Percentiles rank a stretch among this genome's conserved stretches.
Conservation (phyloP, 2,888 invertebrate species). For the Calephelis perditalis region DNA sequence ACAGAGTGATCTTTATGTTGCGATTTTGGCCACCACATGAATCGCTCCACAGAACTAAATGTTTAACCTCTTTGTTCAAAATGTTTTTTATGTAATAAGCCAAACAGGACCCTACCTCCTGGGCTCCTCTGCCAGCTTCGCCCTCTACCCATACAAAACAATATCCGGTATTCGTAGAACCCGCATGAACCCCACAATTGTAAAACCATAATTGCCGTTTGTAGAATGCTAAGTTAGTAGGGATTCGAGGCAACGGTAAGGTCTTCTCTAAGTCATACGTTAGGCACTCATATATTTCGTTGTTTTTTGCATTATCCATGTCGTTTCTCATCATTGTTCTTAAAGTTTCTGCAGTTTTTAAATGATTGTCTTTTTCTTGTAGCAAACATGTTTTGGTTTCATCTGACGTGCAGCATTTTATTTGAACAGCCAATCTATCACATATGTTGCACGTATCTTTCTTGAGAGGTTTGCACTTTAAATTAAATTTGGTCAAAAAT, state of each 20-base stretch:
- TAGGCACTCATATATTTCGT: constrained; percentile 12
- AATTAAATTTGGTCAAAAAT: constrained; percentile 10
- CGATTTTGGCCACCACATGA: no score
- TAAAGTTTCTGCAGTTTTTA: constrained; percentile 10
- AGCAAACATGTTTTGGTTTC: constrained; percentile 3
- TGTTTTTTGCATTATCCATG: constrained; percentile 12
- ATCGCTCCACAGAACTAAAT: no score
- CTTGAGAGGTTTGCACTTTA: constrained; percentile 11
- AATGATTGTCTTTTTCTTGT: neutral
- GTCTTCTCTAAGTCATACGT: constrained; percentile 14
- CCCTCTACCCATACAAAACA: constrained; percentile 26
- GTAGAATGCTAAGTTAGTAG: constrained; percentile 16
- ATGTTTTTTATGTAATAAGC: neutral
- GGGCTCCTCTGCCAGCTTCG: constrained; percentile 23
- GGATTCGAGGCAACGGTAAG: constrained; percentile 10
- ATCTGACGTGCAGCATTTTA: constrained; percentile 8
- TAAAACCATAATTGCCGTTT: constrained; percentile 22
- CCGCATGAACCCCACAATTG: constrained; percentile 16
- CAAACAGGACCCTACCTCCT: constrained; percentile 18
- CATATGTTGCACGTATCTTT: constrained; percentile 14
- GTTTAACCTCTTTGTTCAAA: no score
- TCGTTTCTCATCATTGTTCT: constrained; percentile 12
- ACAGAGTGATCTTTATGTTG: no score
- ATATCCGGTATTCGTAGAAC: constrained; percentile 16
- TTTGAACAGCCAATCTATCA: constrained; percentile 10